Evolutionary conservation across 2,888 invertebrate genomes (phyloP), one percentile per base, ranked within the genome.

Genomic region (Uropetala carovei): DNA sequence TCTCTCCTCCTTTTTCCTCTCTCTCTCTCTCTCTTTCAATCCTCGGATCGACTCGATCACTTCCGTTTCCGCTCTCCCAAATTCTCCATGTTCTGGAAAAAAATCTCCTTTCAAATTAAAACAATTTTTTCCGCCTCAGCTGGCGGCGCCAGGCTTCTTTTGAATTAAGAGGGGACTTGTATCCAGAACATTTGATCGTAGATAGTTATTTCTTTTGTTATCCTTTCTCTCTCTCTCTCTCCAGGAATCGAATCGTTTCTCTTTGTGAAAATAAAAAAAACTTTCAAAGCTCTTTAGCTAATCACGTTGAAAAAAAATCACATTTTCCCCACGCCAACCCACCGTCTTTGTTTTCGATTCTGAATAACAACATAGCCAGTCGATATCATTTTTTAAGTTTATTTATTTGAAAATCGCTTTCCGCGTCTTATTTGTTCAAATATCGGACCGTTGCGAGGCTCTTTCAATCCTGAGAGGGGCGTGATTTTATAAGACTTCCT

Each of bases 71-170:
- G 89, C 27, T 64, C 83, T n/a, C 16, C 83, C 16, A 57, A 56
- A 4, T 27, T 16, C 27, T 16, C 7, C 56, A 18, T 3, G 8
- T n/a, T 57, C 11, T 18, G 83, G 43, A 64, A 18, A 89, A 43
- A 68, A 68, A 30, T 68, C 30, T n/a, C 83, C 43, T 83, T n/a
- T n/a, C 89, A 89, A 89, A 89, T 89, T 68, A 68, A 89, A 89
- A 64, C 10, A n/a, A 43, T 43, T 68, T n/a, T 89, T 68, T 64
- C 56, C 43, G 13, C 14, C n/a, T 83, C 57, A 57, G 59, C 89
- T 89, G 60, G 43, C 64, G 59, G 89, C 60, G 64, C 18, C 11
- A 43, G 89, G 43, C 18, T 64, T 89, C 89, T 89, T 60, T 64
- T 13, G 89, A 89, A 89, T 89, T 89, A 89, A 64, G 64, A 60